Conservation (phyloP, 2,888 invertebrate genomes). For the Ligdia adustata region DNA sequence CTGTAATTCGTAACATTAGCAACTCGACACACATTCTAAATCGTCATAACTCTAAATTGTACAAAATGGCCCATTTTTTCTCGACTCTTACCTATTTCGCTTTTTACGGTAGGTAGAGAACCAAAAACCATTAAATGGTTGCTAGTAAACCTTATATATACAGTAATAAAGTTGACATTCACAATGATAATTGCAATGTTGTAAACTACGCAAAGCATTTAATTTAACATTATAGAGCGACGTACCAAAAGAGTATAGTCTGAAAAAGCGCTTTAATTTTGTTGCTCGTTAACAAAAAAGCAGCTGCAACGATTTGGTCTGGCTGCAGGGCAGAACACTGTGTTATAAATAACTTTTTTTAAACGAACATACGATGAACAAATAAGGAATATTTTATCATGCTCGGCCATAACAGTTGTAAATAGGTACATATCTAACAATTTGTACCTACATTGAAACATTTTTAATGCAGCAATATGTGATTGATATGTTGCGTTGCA, state of each 20-base stretch:
- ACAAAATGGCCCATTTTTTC: background rate
- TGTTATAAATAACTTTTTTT: no score
- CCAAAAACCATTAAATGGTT: background rate
- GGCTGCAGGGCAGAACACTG: no score
- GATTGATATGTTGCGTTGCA: no score
- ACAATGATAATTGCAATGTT: background rate
- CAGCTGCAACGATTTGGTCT: no score
- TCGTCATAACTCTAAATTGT: slow-evolving; percentile 8
- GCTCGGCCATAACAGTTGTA: no score
- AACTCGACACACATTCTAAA: background rate
- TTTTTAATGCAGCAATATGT: no score
- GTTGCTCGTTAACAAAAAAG: slow-evolving; percentile 2
- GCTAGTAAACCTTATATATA: background rate
- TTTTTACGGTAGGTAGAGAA: background rate
- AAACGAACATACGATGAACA: no score
- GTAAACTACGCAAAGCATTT: background rate
- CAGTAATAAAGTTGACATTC: slow-evolving; percentile 2
- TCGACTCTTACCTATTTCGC: background rate
- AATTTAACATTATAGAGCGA: background rate
- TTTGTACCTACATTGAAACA: no score
- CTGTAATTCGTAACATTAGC: slow-evolving; percentile 1
- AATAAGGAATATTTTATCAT: no score
- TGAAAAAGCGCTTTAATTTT: slow-evolving; percentile 6
- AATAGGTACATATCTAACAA: no score
- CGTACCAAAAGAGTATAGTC: background rate